Conservation (phyloP, 2,888 invertebrate genomes). For the Leptopilina myrica region DNA sequence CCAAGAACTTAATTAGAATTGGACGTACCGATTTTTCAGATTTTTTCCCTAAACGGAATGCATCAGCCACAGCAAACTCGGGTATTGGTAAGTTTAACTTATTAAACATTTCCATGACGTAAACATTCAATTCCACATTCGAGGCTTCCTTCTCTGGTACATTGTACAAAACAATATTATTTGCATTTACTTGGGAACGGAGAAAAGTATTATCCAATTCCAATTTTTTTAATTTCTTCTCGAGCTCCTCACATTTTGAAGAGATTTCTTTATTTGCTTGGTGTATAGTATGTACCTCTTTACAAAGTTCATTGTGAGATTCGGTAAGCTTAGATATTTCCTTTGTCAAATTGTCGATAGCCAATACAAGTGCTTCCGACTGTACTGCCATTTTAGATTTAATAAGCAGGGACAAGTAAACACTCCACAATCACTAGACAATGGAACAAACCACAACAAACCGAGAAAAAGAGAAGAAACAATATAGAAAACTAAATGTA, state of each 20-base stretch:
- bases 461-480: too few relatives aligned
- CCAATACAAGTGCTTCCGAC: too few relatives aligned
- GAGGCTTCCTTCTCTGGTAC: background rate
- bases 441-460: too few relatives aligned
- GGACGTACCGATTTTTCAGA: slow-evolving; percentile 8
- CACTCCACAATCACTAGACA: too few relatives aligned
- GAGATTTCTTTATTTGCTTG: background rate
- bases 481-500: too few relatives aligned
- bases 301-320: background rate
- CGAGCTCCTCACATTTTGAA: background rate
- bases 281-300: background rate
- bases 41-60: background rate
- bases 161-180: background rate
- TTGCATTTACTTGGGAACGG: background rate
- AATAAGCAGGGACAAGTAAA: too few relatives aligned
- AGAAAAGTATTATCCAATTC: background rate
- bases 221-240: slow-evolving; percentile 1
- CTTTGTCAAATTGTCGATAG: too few relatives aligned
- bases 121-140: background rate
- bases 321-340: background rate
- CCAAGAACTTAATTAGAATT: background rate
- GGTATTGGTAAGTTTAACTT: background rate
- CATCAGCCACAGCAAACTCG: background rate
- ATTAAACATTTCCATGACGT: background rate
- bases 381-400: too few relatives aligned